A percentile compares a stretch with the other conserved stretches of the same genome.
Conservation (phyloP, 2,113 vertebrate genomes). For the Rhinogobius similis region DNA sequence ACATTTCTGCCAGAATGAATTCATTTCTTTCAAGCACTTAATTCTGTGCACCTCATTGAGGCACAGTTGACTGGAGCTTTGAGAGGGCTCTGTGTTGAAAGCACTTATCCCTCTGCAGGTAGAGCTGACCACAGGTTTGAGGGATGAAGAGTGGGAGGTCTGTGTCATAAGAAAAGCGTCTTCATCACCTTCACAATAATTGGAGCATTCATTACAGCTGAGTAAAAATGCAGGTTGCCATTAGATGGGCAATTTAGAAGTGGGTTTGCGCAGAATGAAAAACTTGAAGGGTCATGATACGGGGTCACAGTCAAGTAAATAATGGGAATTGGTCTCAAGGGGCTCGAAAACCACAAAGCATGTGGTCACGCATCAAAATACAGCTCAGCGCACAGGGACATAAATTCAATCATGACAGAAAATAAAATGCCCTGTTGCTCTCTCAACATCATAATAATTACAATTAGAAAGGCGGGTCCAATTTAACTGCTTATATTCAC, state of each 20-base stretch:
- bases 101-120: constrained; percentile 55
- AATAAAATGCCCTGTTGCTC: constrained; percentile 66
- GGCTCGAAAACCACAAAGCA: constrained; percentile 66
- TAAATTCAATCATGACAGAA: constrained; percentile 72
- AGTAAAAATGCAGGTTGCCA: constrained; percentile 70
- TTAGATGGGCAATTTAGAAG: constrained; percentile 72
- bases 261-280: constrained; percentile 66
- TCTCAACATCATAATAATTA: constrained; percentile 61
- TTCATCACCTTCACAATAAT: constrained; percentile 73
- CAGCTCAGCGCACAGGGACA: constrained; percentile 53
- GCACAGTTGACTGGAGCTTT: constrained; percentile 47
- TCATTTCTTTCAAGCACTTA: constrained; percentile 79
- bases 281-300: constrained; percentile 67
- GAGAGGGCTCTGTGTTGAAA: constrained; percentile 66
- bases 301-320: constrained; percentile 78
- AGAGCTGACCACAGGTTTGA: constrained; percentile 66
- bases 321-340: constrained; percentile 73
- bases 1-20: constrained; percentile 79
- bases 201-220: constrained; percentile 73
- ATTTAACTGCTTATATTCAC: constrained; percentile 36
- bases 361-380: constrained; percentile 61
- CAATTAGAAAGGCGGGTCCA: constrained; percentile 47
- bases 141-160: constrained; percentile 65
- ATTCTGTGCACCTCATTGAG: constrained; percentile 71
- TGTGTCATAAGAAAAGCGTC: constrained; percentile 72